Evolutionary conservation across 1,140 invertebrate genomes (phyloP).

Genomic region (Ceratoteleas bidentatus): DNA sequence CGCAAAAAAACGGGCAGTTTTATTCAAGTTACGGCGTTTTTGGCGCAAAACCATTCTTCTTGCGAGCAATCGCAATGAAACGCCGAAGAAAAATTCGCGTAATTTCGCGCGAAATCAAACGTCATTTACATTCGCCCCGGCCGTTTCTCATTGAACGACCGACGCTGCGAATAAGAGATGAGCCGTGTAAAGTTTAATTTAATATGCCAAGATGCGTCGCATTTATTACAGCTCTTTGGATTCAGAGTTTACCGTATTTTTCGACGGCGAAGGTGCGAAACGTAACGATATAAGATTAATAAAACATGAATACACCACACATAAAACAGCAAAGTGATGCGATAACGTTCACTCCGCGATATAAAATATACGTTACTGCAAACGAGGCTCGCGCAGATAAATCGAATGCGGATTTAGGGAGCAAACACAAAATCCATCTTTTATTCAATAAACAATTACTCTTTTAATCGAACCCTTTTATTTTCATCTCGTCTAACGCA

Average conservation of each 20-base stretch:
- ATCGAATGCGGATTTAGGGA: neutral
- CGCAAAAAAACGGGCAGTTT: neutral
- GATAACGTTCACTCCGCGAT: constrained; percentile 42
- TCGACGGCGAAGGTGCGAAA: constrained; percentile 19
- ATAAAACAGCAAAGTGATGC: constrained; percentile 38
- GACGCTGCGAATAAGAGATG: constrained; percentile 8
- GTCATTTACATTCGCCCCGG: neutral
- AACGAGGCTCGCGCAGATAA: constrained; percentile 26
- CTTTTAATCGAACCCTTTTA: too few relatives aligned
- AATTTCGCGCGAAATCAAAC: constrained; percentile 1
- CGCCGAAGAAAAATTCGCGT: neutral
- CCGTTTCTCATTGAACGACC: neutral
- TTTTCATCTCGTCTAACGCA: too few relatives aligned
- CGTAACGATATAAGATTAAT: constrained; percentile 42
- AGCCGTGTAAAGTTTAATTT: constrained; percentile 18
- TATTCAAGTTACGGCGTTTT: neutral
- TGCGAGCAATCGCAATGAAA: neutral
- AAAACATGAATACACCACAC: constrained; percentile 41
- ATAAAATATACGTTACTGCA: constrained; percentile 36
- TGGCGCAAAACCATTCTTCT: neutral
- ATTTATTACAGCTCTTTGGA: constrained; percentile 27
- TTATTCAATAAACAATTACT: too few relatives aligned
- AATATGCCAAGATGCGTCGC: neutral
- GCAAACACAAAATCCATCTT: too few relatives aligned
- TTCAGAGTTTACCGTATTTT: constrained; percentile 30